Conservation (phyloP, 2,797 vertebrate genomes). For the Xerus rutilus region DNA sequence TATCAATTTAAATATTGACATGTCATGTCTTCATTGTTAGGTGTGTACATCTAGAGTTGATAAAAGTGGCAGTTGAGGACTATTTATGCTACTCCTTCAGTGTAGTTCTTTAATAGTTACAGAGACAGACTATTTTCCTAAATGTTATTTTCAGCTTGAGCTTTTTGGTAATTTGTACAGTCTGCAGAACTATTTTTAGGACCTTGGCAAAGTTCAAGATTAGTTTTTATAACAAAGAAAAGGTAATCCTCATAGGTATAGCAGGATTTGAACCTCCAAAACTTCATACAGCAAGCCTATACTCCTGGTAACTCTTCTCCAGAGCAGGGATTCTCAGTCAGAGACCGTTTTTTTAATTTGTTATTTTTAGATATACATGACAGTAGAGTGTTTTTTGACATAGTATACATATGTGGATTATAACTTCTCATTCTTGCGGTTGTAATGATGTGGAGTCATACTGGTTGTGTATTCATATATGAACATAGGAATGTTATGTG, state of each 20-base stretch:
- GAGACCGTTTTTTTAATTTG: neutral
- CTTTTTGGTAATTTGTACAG: neutral
- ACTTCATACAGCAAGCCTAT: neutral
- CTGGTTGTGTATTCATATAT: too few species aligned
- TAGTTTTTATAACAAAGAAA: slow-evolving; percentile 35
- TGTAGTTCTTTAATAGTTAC: neutral
- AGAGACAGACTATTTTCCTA: slow-evolving; percentile 17
- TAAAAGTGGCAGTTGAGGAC: neutral
- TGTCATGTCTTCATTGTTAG: neutral
- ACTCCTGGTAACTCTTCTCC: neutral
- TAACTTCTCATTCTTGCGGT: too few species aligned
- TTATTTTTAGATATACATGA: too few species aligned
- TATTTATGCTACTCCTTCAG: neutral
- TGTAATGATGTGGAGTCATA: too few species aligned
- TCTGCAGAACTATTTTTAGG: slow-evolving; percentile 36
- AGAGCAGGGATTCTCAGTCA: neutral
- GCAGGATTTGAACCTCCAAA: neutral
- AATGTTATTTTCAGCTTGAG: slow-evolving; percentile 15
- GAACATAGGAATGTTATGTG: too few species aligned
- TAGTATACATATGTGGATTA: too few species aligned
- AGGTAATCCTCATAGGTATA: neutral
- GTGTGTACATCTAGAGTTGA: neutral
- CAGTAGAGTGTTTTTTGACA: too few species aligned
- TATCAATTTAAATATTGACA: neutral
- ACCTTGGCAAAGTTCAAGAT: slow-evolving; percentile 44